phyloP scores from a whole-genome alignment of 2,113 vertebrate species.

The Phylloscopus whistleri region DNA sequence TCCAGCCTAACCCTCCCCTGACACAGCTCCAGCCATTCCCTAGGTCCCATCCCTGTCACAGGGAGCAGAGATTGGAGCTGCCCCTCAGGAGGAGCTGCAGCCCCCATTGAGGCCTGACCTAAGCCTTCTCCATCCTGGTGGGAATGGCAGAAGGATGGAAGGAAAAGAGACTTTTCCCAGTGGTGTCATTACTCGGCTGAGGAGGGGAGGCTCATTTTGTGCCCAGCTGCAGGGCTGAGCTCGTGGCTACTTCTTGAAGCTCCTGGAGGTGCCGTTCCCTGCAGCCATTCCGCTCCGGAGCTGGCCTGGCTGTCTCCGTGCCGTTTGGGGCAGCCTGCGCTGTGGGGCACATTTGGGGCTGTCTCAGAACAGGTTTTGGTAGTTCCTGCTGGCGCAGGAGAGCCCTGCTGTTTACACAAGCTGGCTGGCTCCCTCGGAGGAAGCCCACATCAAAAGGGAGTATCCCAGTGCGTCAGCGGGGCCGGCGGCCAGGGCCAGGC shows the following conservation, averaged over 20 bases:
- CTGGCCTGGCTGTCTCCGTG: not conserved
- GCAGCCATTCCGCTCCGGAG: not conserved
- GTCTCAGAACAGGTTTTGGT: not conserved
- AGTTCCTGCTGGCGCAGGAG: not conserved
- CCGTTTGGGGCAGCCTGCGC: rapidly evolving
- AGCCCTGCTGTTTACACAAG: not conserved
- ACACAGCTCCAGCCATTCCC: rapidly evolving
- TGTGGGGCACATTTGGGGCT: not conserved
- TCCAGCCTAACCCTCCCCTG: not conserved
- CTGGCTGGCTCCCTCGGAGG: not conserved
- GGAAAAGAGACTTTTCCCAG: not conserved
- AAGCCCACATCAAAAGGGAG: slow-evolving; percentile 7
- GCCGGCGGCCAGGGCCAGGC: not conserved
- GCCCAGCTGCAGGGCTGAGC: not conserved
- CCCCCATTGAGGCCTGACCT: not conserved
- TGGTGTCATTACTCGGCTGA: not conserved
- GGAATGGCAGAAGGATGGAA: not conserved
- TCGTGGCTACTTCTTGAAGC: not conserved
- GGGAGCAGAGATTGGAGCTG: not conserved
- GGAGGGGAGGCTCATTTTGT: not conserved
- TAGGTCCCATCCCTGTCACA: not conserved
- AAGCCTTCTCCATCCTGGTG: not conserved
- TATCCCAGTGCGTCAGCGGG: not conserved
- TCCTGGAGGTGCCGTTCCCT: rapidly evolving
- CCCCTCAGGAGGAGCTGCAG: not conserved